Evolutionary conservation across 2,113 vertebrate species (phyloP), one percentile per base, ranked within the genome.

Genomic region (Ramphastos sulfuratus): DNA sequence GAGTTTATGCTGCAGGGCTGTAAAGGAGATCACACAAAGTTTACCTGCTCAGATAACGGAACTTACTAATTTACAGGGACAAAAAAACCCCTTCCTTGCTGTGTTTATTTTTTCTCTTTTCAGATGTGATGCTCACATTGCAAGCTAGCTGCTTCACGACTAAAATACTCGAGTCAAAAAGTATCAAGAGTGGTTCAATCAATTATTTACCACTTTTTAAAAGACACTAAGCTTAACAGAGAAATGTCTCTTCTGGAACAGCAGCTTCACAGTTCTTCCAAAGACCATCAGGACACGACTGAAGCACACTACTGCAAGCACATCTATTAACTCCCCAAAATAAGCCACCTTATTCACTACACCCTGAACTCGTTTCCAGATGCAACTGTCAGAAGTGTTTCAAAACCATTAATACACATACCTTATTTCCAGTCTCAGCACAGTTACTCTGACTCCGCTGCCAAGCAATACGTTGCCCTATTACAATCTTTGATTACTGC

Each of bases 341-440:
- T 4, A 24, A 1, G 0, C 17, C 10, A 17, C 17, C 35, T 56
- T 39, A 14, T 44, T 71, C 67, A 60, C 52, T 50, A 31, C 1
- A 1, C 16, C 30, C 33, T 28, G 42, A 80, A 55, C 16, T 48
- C 52, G 54, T 44, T 90, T 70, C 27, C 50, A 79, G 63, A 66
- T 4, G 25, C 56, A 71, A 8, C 4, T 59, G 60, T 28, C 64
- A 0, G 2, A 78, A 21, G 56, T 5, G 0, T 52, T 73, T 66
- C 67, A 71, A 52, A 77, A 15, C 7, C 35, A 31, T 71, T 59
- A 27, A 82, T 2, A 28, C 4, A 39, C 4, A 10, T 9, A 35
- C 54, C 59, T 39, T n/a, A 52, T 69, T 89, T 92, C 63, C 73
- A 82, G 48, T 13, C 42, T 79, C 72, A 88, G 81, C 48, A 89